Percentiles rank a stretch among this genome's conserved stretches.
Evolutionary conservation across 2,888 invertebrate genomes (phyloP).

Genomic region (Andrena marginata): DNA sequence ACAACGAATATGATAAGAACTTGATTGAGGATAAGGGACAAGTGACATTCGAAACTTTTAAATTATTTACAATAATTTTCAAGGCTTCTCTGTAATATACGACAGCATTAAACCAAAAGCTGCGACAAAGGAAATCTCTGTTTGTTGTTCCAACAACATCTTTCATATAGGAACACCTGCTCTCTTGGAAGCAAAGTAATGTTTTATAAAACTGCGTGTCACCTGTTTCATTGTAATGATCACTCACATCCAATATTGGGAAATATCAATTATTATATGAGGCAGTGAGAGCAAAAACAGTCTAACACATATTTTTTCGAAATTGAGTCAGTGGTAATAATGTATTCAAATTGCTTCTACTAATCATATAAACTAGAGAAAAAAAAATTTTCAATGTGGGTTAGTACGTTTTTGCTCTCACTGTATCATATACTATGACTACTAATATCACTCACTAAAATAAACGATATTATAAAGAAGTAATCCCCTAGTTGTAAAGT

Average conservation of each 20-base stretch:
- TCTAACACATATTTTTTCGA: too few species aligned
- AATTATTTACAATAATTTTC: slow-evolving; percentile 34
- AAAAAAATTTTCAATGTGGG: too few species aligned
- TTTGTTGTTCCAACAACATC: slow-evolving; percentile 14
- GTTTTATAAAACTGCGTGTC: slow-evolving; percentile 7
- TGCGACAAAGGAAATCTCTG: not conserved
- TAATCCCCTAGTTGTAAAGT: too few species aligned
- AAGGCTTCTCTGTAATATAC: slow-evolving; percentile 31
- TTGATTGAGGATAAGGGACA: slow-evolving; percentile 26
- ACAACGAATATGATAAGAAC: slow-evolving; percentile 31
- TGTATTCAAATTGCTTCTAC: too few species aligned
- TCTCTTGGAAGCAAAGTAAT: not conserved
- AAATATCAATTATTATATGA: not conserved
- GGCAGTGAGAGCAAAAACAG: not conserved
- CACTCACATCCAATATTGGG: not conserved
- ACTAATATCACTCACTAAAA: not conserved
- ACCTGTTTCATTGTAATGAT: slow-evolving; percentile 3
- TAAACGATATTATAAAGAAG: too few species aligned
- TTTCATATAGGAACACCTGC: slow-evolving; percentile 26
- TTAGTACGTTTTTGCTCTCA: too few species aligned
- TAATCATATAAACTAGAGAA: too few species aligned
- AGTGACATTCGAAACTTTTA: not conserved
- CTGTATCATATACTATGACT: not conserved
- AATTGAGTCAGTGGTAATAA: too few species aligned
- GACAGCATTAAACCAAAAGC: slow-evolving; percentile 10